These are phyloP conservation scores for Dasyurus viverrinus DNA, from an alignment of 2,113 vertebrate species.

Conservation along the genomic window DNA sequence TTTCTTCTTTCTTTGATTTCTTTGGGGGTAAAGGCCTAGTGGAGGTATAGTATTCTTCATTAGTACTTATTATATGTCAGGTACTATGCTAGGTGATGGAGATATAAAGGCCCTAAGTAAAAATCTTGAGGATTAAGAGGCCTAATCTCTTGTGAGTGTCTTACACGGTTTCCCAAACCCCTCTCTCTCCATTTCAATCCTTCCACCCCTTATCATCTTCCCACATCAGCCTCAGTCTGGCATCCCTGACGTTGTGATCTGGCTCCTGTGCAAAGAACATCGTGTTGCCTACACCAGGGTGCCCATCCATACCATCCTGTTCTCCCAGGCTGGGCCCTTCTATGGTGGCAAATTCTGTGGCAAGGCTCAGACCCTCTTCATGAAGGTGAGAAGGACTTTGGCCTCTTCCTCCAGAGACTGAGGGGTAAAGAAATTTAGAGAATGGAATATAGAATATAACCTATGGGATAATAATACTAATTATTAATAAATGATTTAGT, in stretches of 20 bases:
- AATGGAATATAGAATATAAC: not conserved
- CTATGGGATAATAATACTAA: too few relatives aligned
- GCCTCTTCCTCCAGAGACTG: not conserved
- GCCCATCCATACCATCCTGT: constrained; percentile 66
- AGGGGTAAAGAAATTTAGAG: not conserved
- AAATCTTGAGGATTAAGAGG: not conserved
- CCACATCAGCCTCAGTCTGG: constrained; percentile 75
- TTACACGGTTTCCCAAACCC: not conserved
- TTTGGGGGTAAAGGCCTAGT: not conserved
- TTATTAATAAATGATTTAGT: not conserved
- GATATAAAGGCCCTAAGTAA: not conserved
- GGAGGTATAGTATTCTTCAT: not conserved
- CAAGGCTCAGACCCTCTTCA: constrained; percentile 80
- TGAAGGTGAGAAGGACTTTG: constrained; percentile 68
- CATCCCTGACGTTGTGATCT: constrained; percentile 81
- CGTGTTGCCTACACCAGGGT: constrained; percentile 77
- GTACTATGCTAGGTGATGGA: not conserved
- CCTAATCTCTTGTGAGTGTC: not conserved
- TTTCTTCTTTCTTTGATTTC: not conserved
- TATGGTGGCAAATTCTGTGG: constrained; percentile 80
- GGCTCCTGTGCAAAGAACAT: constrained; percentile 74
- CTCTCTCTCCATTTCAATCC: not conserved
- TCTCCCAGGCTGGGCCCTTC: constrained; percentile 46
- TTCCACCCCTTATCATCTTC: rapidly evolving
- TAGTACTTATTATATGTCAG: not conserved